Base-by-base conservation (phyloP, 2,113 vertebrate species). In the Sebastes fasciatus region DNA sequence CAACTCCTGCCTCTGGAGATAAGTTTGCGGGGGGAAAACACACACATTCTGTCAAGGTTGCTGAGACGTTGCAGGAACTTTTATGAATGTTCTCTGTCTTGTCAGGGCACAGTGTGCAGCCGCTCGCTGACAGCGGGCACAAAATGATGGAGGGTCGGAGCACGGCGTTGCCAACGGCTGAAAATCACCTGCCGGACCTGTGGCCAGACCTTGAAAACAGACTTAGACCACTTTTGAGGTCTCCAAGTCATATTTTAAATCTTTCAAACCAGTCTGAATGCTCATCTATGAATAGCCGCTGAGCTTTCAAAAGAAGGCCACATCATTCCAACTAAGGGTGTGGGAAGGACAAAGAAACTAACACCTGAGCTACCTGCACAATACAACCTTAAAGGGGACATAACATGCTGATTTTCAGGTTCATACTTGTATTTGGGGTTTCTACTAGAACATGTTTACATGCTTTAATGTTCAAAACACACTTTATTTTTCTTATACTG, bases 81-180 rank as follows among this genome's bases (percentile, higher is more conserved):
- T 92, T 93, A 87, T 87, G 87, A 88, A 92, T 86, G 84, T 91
- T 90, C 87, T 86, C 74, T 86, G 85, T 87, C 88, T 92, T 90
- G 85, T 88, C 86, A 61, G 81, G 88, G 83, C 80, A 87, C 84
- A 77, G 82, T 84, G 75, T 89, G 87, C 79, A 79, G 88, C 79
- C 79, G 80, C 84, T 78, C 66, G 9, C 75, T 86, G 89, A 89
- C 88, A 92, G 90, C 85, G 66, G 71, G 54, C 75, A 66, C 72
- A 60, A 64, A 72, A 71, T 92, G 89, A 94, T 88, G 81, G 86
- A 90, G 79, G 77, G 73, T 43, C 68, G 12, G 42, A 8, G 72
- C 61, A 17, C 12, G 66, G 6, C 4, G 40, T 6, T 86, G 85
- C 83, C 87, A 85, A 68, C 5, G 45, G 80, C 79, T 82, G 80